phyloP scores from a whole-genome alignment of 2,888 invertebrate genomes.

The Oeneis ivallda region DNA sequence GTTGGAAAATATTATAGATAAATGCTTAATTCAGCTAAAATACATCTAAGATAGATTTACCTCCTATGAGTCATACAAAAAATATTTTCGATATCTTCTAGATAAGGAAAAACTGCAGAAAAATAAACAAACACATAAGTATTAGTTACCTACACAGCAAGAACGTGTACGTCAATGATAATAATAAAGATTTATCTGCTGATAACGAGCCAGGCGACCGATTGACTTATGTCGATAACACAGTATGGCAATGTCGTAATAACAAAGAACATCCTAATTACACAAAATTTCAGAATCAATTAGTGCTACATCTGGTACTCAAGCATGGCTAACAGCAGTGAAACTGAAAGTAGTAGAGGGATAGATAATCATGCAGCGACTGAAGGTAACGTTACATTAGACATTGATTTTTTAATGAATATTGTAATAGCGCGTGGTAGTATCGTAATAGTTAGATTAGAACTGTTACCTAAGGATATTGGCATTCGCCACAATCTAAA shows the following conservation, averaged over 20 bases:
- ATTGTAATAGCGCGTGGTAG: background rate
- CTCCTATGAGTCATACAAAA: background rate
- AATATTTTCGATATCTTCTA: background rate
- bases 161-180: conserved; percentile 40
- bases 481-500: no score
- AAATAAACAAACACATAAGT: background rate
- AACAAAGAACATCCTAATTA: conserved; percentile 53
- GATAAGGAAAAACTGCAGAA: background rate
- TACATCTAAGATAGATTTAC: background rate
- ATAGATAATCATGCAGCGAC: conserved; percentile 60
- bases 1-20: no score
- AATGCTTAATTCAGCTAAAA: background rate
- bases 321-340: conserved; percentile 31
- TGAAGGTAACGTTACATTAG: conserved; percentile 51
- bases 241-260: conserved; percentile 53
- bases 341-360: conserved; percentile 43
- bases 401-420: background rate
- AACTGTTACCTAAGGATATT: background rate
- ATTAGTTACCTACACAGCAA: conserved; percentile 13
- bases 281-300: conserved; percentile 8
- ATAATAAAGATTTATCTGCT: conserved; percentile 48
- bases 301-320: background rate
- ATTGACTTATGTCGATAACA: conserved; percentile 54
- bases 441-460: background rate
- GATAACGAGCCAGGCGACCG: conserved; percentile 55